Evolutionary conservation across 2,797 vertebrate species (phyloP), one percentile per base, ranked within the genome.

Genomic region (Danio choprae): DNA sequence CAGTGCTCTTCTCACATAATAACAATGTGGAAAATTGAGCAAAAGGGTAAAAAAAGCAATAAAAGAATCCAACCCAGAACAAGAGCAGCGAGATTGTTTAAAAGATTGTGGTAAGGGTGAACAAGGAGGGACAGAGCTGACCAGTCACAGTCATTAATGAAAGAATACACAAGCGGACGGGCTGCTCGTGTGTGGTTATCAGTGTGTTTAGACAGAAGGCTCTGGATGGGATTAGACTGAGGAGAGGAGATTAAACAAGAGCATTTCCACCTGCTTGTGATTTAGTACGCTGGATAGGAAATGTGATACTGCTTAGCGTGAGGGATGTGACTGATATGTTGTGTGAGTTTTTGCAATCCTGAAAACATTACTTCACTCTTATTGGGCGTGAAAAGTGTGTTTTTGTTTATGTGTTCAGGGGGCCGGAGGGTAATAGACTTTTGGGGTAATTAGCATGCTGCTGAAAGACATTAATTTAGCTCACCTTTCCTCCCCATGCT

Each of bases 401-500:
- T 62, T 72, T 46, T 22, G 41, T 51, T n/a, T 50, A 69, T 71
- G 55, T 48, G 29, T 72, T 65, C 29, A 69, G 43, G 36, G 60
- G 64, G 60, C 65, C 16, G 3, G 43, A 76, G 60, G 29, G 22
- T 71, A 53, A 77, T 40, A 60, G 60, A 29, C 41, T 67, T 68
- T 81, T 63, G 38, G 50, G 51, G 43, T 81, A 74, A 84, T 82
- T 82, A 79, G 67, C 38, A 73, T 41, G 67, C 71, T 87, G 83
- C 40, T 79, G 81, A 58, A 79, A 78, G 50, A 59, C 6, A 64
- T 72, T 71, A 62, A 75, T 77, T 86, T 5, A 70, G 82, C 75
- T 83, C 55, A 20, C 55, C 44, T 43, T 41, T 36, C 60, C 69
- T 83, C 18, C 60, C 50, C 43, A n/a, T 51, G 59, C 51, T 59